Conservation (phyloP, 2,888 invertebrate genomes). For the Rhamnusium bicolor region DNA sequence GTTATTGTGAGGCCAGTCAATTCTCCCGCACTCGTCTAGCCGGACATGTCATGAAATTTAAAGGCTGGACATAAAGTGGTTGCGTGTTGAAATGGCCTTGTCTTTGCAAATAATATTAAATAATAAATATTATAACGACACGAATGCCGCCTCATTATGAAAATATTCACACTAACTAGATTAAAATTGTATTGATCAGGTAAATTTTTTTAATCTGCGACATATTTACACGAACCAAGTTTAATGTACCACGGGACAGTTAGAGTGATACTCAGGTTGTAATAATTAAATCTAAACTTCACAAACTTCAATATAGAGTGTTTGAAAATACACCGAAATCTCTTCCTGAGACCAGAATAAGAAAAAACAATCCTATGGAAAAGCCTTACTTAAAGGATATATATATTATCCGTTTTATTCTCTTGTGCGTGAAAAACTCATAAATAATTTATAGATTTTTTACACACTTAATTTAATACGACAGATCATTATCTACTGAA, state of each 20-base stretch:
- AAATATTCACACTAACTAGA: constrained; percentile 14
- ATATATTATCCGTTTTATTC: too few species aligned
- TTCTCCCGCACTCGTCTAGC: constrained; percentile 16
- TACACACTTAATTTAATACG: too few species aligned
- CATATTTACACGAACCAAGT: background rate
- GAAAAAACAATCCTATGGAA: too few species aligned
- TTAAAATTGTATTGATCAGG: constrained; percentile 10
- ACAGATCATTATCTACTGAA: too few species aligned
- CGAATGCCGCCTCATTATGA: constrained; percentile 2
- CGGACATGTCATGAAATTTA: constrained; percentile 34
- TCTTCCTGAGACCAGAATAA: too few species aligned
- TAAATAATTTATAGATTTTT: too few species aligned
- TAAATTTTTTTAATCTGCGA: background rate
- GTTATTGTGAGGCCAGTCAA: constrained; percentile 5
- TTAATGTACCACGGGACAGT: background rate
- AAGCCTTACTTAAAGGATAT: too few species aligned
- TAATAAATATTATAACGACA: constrained; percentile 3
- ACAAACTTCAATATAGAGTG: too few species aligned
- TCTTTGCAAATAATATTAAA: constrained; percentile 32
- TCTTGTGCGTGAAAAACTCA: too few species aligned
- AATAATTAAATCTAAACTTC: too few species aligned
- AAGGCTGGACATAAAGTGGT: constrained; percentile 32
- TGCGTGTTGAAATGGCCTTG: constrained; percentile 41
- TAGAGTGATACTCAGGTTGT: background rate
- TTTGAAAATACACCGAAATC: too few species aligned